Conservation (phyloP, 2,113 vertebrate genomes). For the Holacanthus passer region DNA sequence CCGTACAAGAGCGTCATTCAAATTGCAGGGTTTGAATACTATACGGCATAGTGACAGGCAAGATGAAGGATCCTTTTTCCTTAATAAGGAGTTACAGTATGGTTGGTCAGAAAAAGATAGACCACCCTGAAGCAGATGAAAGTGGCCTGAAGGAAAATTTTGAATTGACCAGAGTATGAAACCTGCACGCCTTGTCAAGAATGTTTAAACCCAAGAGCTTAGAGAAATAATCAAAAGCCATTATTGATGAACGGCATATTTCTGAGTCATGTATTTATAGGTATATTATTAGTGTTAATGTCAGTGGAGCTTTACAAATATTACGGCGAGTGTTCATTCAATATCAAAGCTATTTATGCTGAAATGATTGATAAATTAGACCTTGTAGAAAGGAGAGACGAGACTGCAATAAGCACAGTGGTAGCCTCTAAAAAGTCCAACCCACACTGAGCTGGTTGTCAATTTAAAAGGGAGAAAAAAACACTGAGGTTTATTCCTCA, state of each 20-base stretch:
- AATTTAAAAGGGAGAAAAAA: conserved; percentile 42
- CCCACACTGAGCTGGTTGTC: conserved; percentile 41
- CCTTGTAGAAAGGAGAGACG: conserved; percentile 6
- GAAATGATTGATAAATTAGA: conserved; percentile 46
- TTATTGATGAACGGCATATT: conserved; percentile 40
- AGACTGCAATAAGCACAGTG: conserved; percentile 31
- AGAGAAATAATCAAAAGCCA: conserved; percentile 44
- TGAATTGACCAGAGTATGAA: conserved; percentile 17
- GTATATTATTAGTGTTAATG: conserved; percentile 33
- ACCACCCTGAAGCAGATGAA: conserved; percentile 68
- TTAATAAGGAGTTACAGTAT: conserved; percentile 33
- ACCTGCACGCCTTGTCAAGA: conserved; percentile 17
- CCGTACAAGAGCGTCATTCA: conserved; percentile 11
- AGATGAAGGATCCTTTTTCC: conserved; percentile 50
- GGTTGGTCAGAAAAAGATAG: conserved; percentile 41
- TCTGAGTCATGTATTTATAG: conserved; percentile 17
- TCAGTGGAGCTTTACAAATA: conserved; percentile 15
- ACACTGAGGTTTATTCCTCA: conserved; percentile 44
- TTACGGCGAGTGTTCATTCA: conserved; percentile 2
- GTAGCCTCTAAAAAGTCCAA: conserved; percentile 23
- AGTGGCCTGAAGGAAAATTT: conserved; percentile 21
- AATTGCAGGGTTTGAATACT: conserved; percentile 43
- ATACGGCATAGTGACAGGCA: conserved; percentile 34
- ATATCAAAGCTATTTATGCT: background rate
- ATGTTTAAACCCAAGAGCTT: conserved; percentile 41